Evolutionary conservation across 2,797 vertebrate genomes (phyloP).

Genomic region (Parauchenoglanis punctatus): DNA sequence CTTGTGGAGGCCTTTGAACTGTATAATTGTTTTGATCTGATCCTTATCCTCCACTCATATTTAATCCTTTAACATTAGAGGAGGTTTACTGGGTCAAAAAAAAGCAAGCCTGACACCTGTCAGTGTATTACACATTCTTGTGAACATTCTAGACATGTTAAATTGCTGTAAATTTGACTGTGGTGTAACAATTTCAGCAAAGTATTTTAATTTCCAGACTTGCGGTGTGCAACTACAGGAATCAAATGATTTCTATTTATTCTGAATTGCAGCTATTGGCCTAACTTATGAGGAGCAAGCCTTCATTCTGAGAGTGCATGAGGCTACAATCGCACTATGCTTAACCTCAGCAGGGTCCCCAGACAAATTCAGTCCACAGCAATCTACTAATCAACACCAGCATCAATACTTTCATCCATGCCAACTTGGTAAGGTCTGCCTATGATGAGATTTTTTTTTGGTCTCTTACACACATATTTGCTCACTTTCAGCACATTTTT

Average conservation of each 20-base stretch:
- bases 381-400: slow-evolving; percentile 44
- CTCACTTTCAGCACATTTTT: slow-evolving; percentile 61
- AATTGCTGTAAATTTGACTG: neutral
- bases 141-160: slow-evolving; percentile 1
- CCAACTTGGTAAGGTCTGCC: neutral
- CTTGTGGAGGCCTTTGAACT: slow-evolving; percentile 52
- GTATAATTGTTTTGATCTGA: slow-evolving; percentile 49
- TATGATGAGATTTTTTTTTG: neutral
- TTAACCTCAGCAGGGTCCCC: slow-evolving; percentile 89
- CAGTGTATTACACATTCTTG: slow-evolving; percentile 1
- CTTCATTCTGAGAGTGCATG: neutral
- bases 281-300: slow-evolving; percentile 32
- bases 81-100: slow-evolving; percentile 13
- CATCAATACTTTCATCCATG: neutral
- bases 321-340: slow-evolving; percentile 73
- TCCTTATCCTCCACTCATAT: slow-evolving; percentile 46
- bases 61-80: slow-evolving; percentile 43
- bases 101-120: neutral
- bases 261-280: slow-evolving; percentile 26
- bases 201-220: neutral
- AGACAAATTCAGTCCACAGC: slow-evolving; percentile 84
- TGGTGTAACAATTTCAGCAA: neutral
- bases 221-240: neutral
- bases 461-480: slow-evolving; percentile 67
- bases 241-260: slow-evolving; percentile 33